Evolutionary conservation across 1,140 invertebrate species (phyloP), one percentile per base, ranked within the genome.

Genomic region (Drosophila yakuba): DNA sequence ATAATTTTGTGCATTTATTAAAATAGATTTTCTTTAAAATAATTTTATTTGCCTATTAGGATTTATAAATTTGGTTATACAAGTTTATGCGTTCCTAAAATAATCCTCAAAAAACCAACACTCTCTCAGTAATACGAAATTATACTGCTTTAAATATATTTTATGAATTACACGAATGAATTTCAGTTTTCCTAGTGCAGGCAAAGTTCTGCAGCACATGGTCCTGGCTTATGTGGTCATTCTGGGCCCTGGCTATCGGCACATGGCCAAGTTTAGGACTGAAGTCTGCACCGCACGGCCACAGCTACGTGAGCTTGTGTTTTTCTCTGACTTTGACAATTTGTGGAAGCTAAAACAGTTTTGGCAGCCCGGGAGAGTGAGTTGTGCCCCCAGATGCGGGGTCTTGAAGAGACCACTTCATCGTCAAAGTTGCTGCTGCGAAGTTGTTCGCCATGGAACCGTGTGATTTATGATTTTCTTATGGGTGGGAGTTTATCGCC

Each of bases 401-500:
- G 38, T 64, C 36, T 50, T 10, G 36, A 35, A 47, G 23, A 47
- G 50, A 47, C 43, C 47, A 50, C 67, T 72, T 61, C 67, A 47
- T 58, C 36, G 63, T n/a, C n/a, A 28, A 36, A 56, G 61, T 35
- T 63, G 63, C 38, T 63, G 63, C 45, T 47, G 23, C 32, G 56
- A 71, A 71, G 60, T 64, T 50, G 45, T 64, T 35, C 14, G 67
- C 44, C 44, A 39, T 41, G 50, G 23, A 23, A 52, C 45, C 28
- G 28, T 81, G 78, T 85, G 81, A 85, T 85, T 85, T 85, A 85
- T 85, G 82, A 85, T 85, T 86, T 81, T 74, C 60, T 58, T 64
- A 50, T 62, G 39, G 17, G 15, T 28, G 43, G 36, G 45, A 51
- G 61, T 58, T 39, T 74, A 60, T 54, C 47, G 38, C 32, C 14